A percentile compares a stretch with the other conserved stretches of the same genome.
Conservation (phyloP, 2,888 invertebrate species). For the Hypsopygia costalis region DNA sequence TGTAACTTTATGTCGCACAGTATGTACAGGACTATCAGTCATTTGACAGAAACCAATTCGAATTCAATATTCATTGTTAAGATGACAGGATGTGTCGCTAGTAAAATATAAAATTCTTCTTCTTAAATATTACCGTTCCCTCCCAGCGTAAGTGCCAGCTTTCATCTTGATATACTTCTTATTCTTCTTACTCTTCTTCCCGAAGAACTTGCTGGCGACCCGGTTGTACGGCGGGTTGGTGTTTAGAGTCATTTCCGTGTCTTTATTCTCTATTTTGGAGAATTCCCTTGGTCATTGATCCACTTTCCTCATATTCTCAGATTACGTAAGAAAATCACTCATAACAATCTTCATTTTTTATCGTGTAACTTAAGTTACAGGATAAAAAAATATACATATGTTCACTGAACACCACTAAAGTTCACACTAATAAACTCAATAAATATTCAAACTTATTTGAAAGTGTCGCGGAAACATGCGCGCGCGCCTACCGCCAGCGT, state of each 20-base stretch:
- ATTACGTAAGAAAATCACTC: neutral
- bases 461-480: slow-evolving; percentile 25
- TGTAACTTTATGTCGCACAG: no score
- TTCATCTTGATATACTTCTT: slow-evolving; percentile 55
- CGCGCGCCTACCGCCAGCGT: slow-evolving; percentile 38
- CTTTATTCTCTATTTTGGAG: slow-evolving; percentile 12
- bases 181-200: slow-evolving; percentile 65
- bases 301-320: slow-evolving; percentile 2
- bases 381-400: neutral
- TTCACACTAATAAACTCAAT: neutral
- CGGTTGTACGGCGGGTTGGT: slow-evolving; percentile 52
- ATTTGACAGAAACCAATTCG: no score
- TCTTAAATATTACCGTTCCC: slow-evolving; percentile 61
- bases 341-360: neutral
- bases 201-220: slow-evolving; percentile 62
- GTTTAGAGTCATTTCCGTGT: slow-evolving; percentile 53
- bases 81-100: no score
- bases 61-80: no score
- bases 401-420: neutral
- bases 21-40: no score
- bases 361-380: neutral
- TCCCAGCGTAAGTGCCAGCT: slow-evolving; percentile 58
- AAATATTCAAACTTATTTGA: neutral
- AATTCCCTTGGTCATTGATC: slow-evolving; percentile 7
- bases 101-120: no score